A percentile compares a stretch with the other conserved stretches of the same genome.
Conservation (phyloP, 2,113 vertebrate genomes). For the Prionailurus bengalensis region DNA sequence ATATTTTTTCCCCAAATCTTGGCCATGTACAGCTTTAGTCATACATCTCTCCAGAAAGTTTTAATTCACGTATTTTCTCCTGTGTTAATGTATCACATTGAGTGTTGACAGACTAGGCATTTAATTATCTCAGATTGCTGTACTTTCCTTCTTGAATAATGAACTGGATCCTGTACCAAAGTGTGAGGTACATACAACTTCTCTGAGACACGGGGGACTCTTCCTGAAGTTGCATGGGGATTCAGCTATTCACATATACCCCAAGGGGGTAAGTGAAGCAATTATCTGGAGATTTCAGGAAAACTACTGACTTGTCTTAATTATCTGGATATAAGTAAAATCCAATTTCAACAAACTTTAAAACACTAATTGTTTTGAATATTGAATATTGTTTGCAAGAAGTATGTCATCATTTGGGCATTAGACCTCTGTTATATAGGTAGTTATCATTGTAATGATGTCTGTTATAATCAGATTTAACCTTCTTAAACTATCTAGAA, state of each 20-base stretch:
- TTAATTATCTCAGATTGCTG: constrained; percentile 70
- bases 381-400: constrained; percentile 57
- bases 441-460: background rate
- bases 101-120: constrained; percentile 59
- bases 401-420: background rate
- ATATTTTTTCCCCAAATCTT: background rate
- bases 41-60: constrained; percentile 19
- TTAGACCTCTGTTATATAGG: background rate
- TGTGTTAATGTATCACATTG: constrained; percentile 53
- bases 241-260: background rate
- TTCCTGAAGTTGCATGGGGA: background rate
- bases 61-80: constrained; percentile 53
- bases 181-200: constrained; percentile 13
- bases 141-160: constrained; percentile 62
- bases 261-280: constrained; percentile 40
- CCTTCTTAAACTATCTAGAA: constrained; percentile 40
- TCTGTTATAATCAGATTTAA: constrained; percentile 31
- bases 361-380: constrained; percentile 58
- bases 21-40: background rate
- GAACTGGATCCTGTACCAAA: constrained; percentile 36
- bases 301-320: constrained; percentile 75
- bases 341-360: constrained; percentile 65
- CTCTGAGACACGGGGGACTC: constrained; percentile 36
- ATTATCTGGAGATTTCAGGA: constrained; percentile 58
- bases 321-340: constrained; percentile 71